Conservation (phyloP, 2,888 invertebrate species). For the Drosophila formosana region DNA sequence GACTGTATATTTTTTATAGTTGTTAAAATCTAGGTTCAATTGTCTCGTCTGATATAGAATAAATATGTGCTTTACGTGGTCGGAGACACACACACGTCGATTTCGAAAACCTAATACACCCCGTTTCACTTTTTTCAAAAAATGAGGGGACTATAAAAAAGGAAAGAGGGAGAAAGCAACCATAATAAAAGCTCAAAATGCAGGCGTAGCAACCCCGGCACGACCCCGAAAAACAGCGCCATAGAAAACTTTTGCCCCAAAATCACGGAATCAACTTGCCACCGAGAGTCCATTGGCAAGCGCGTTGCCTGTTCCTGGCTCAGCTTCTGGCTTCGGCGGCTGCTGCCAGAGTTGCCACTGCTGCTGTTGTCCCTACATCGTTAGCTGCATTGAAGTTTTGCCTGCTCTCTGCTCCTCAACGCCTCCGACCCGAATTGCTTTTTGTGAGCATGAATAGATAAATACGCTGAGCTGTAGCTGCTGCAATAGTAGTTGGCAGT, state of each 20-base stretch:
- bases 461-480: constrained; percentile 62
- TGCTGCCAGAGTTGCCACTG: constrained; percentile 18
- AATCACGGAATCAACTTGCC: constrained; percentile 76
- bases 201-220: constrained; percentile 58
- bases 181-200: constrained; percentile 79
- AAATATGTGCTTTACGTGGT: too few relatives aligned
- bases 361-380: constrained; percentile 68
- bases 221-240: constrained; percentile 56
- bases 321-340: background rate
- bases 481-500: constrained; percentile 18
- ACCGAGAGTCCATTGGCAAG: constrained; percentile 65
- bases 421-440: constrained; percentile 57
- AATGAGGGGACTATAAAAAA: constrained; percentile 17
- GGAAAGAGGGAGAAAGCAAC: constrained; percentile 40
- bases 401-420: background rate
- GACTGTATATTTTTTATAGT: too few relatives aligned
- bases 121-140: too few relatives aligned
- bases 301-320: constrained; percentile 24
- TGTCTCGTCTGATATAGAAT: too few relatives aligned
- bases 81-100: too few relatives aligned
- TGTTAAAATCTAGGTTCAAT: too few relatives aligned
- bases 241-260: constrained; percentile 65
- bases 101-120: too few relatives aligned
- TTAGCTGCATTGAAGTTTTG: constrained; percentile 77
- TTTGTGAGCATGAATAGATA: constrained; percentile 78